Evolutionary conservation across 2,797 vertebrate genomes (phyloP).

Genomic region (Chanos chanos): DNA sequence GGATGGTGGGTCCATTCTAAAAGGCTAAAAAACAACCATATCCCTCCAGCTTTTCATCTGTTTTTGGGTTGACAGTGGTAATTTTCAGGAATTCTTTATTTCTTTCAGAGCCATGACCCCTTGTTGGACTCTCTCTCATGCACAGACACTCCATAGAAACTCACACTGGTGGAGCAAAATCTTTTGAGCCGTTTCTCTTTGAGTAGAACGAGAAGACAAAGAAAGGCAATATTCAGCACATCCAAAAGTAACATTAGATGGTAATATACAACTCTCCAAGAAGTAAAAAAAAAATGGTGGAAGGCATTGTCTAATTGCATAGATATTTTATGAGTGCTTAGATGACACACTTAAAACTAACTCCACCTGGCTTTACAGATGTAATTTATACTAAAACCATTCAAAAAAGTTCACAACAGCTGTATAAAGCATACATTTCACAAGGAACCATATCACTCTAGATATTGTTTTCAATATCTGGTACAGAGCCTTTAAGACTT

Average conservation of each 20-base stretch:
- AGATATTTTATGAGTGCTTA: too few species aligned
- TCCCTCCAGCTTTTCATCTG: constrained; percentile 21
- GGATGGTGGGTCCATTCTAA: not conserved
- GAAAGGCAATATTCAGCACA: constrained; percentile 31
- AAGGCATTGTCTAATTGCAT: too few species aligned
- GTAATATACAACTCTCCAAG: not conserved
- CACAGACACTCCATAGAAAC: not conserved
- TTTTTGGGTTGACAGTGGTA: constrained; percentile 5
- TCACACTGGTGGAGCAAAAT: not conserved
- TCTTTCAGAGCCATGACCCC: constrained; percentile 13
- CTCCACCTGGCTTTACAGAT: too few species aligned
- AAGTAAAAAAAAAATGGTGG: not conserved
- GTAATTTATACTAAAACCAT: too few species aligned
- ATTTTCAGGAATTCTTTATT: constrained; percentile 14
- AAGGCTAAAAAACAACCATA: not conserved
- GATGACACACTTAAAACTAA: too few species aligned
- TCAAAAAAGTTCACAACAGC: too few species aligned
- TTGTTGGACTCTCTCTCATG: not conserved
- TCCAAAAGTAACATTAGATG: constrained; percentile 15
- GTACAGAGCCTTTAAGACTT: too few species aligned
- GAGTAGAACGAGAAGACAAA: too few species aligned
- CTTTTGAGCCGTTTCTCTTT: too few species aligned
- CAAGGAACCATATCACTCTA: too few species aligned
- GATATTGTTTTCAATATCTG: too few species aligned
- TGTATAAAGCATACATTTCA: too few species aligned